Conservation (phyloP, 2,113 vertebrate species). For the Papio anubis region DNA sequence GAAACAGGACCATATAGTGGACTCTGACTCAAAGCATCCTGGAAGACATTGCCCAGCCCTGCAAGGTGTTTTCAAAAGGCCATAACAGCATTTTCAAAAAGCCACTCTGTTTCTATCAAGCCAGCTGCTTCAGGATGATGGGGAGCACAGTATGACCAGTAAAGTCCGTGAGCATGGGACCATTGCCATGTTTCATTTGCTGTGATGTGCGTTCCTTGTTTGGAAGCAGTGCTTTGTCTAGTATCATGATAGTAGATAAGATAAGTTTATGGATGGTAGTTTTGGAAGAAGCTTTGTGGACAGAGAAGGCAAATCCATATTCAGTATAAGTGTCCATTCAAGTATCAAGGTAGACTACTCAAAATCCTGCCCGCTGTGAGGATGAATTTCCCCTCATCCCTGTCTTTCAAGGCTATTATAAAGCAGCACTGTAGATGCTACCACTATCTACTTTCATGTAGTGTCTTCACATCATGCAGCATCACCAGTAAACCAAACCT, state of each 20-base stretch:
- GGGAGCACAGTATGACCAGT: background rate
- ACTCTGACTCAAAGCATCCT: background rate
- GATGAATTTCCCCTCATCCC: background rate
- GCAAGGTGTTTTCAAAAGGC: background rate
- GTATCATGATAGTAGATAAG: background rate
- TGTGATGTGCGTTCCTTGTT: background rate
- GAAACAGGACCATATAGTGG: background rate
- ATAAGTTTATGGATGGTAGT: background rate
- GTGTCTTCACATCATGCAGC: background rate
- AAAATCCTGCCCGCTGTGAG: background rate
- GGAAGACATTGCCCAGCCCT: background rate
- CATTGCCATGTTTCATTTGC: background rate
- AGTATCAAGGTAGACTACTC: background rate
- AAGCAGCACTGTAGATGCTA: background rate
- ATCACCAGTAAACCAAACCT: background rate
- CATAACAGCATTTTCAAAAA: background rate
- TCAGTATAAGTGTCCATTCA: background rate
- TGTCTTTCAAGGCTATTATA: background rate
- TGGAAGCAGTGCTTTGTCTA: background rate
- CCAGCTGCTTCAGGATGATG: background rate
- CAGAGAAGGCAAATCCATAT: background rate
- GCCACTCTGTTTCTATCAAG: background rate
- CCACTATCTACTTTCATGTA: background rate
- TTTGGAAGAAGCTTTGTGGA: background rate
- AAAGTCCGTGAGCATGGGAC: background rate